phyloP scores from a whole-genome alignment of 1,140 invertebrate species.

The Hirudo medicinalis region DNA sequence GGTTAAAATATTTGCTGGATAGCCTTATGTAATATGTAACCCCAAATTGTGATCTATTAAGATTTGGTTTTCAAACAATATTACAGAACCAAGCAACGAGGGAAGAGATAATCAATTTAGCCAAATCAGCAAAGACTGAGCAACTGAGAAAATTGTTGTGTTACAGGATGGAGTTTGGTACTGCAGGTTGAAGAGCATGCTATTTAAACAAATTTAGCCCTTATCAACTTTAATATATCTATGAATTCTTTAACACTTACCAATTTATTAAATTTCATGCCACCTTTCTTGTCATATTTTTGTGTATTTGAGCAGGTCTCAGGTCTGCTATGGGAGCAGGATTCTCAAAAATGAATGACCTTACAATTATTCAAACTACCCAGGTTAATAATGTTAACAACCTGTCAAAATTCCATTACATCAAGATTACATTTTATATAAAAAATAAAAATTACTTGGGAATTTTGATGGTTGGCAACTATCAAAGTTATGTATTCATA shows the following conservation, averaged over 20 bases:
- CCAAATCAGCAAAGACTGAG: constrained; percentile 42
- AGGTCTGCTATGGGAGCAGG: constrained; percentile 82
- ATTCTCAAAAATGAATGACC: constrained; percentile 85
- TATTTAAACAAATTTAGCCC: background rate
- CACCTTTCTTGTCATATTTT: no score
- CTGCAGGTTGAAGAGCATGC: constrained; percentile 49
- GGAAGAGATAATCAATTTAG: constrained; percentile 46
- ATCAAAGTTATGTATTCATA: no score
- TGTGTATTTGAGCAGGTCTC: no score
- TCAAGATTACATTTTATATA: background rate
- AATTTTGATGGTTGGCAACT: no score
- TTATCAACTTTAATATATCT: background rate
- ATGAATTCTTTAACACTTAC: background rate
- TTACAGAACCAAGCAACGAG: constrained; percentile 44
- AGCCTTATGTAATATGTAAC: constrained; percentile 17
- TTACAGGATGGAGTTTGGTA: constrained; percentile 65
- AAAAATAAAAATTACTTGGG: background rate
- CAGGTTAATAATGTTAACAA: constrained; percentile 45
- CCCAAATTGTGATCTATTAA: constrained; percentile 12
- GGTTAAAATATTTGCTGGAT: background rate
- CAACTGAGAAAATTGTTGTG: constrained; percentile 50
- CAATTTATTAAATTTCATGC: no score
- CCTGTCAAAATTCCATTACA: no score
- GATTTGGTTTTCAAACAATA: background rate
- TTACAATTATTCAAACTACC: constrained; percentile 87